Base-by-base conservation (phyloP, 2,888 invertebrate species). In the Megalurothrips usitatus region DNA sequence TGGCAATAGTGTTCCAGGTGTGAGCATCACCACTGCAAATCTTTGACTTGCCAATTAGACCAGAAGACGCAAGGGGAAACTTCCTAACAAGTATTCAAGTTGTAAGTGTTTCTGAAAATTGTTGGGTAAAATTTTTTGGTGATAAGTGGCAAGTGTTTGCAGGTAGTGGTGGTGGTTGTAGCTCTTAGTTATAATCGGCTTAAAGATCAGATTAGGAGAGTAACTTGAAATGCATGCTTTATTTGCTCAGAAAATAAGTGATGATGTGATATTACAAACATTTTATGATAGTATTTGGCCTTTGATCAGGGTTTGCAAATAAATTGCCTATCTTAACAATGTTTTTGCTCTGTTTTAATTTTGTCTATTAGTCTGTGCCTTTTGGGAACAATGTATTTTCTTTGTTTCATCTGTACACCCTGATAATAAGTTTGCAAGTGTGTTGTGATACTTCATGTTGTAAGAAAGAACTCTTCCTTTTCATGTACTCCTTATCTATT, bases 1-100 rank as follows among this genome's bases (percentile, higher is more conserved):
- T 23, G 68, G 68, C 68, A 75, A 75, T 26, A 75, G 68, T 75
- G 68, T 75, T 75, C 26, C 68, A 75, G 68, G 26, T 75, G 68
- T 75, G 23, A 75, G 26, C 68, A 26, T 75, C 68, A 26, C 68
- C 12, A 23, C 68, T 75, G 68, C 68, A 75, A 75, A 26, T 75
- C 23, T 75, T 75, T 75, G 68, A 26, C 68, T 75, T 26, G 68
- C 68, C 9, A 19, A 23, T 26, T 23, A 75, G 68, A 10, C 26
- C n/a, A 12, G 68, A 75, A 75, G 68, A 75, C 9, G 68, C 23
- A 75, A 26, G 68, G 23, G 12, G 12, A 75, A 12, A 75, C 68
- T 26, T 75, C 12, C 26, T 75, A 75, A 75, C 68, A 75, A 75
- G 68, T 26, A 11, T 9, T 14, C n/a, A 26, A 26, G n/a, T 75